phyloP scores from a whole-genome alignment of 2,888 invertebrate genomes.

The Meganola albula region DNA sequence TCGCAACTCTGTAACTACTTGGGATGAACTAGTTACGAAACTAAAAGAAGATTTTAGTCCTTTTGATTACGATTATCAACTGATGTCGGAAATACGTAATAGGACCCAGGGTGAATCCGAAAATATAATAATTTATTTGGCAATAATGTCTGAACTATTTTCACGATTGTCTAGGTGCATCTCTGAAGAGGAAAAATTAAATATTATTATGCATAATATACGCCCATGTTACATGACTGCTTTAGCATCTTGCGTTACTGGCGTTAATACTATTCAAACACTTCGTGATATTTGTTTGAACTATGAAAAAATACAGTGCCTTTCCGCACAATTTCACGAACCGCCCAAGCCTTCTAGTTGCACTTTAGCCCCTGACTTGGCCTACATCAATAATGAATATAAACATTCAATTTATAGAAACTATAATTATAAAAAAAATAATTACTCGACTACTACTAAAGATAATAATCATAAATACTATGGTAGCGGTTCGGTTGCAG shows the following conservation, averaged over 20 bases:
- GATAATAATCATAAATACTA: neutral
- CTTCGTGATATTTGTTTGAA: neutral
- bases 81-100: conserved; percentile 16
- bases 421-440: no score
- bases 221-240: conserved; percentile 18
- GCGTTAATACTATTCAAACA: neutral
- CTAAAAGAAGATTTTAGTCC: conserved; percentile 16
- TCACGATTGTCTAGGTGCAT: conserved; percentile 13
- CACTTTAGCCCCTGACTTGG: neutral
- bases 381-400: no score
- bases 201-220: conserved; percentile 24
- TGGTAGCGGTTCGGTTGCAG: no score
- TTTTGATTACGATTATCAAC: conserved; percentile 17
- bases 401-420: no score
- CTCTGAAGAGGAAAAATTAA: conserved; percentile 18
- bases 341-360: neutral
- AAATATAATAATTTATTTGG: conserved; percentile 21
- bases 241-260: conserved; percentile 10
- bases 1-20: conserved; percentile 6
- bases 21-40: conserved; percentile 9
- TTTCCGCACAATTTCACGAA: neutral
- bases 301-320: neutral
- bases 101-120: no score
- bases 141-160: conserved; percentile 25
- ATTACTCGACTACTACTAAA: no score